Conservation (phyloP, 2,888 invertebrate species). For the Drosophila austrosaltans region DNA sequence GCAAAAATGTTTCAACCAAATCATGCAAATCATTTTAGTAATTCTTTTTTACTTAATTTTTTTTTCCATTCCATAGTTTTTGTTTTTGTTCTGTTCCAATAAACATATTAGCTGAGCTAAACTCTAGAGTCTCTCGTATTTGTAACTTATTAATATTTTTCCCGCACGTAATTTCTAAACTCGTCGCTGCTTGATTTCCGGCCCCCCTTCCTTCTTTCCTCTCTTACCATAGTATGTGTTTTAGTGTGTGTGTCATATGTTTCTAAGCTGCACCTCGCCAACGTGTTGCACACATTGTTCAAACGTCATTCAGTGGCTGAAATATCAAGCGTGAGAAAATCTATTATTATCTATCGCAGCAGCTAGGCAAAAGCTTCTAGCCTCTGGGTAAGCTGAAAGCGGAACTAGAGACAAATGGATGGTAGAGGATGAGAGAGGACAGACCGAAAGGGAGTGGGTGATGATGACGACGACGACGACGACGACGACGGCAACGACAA, state of each 20-base stretch:
- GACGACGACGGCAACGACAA: constrained; percentile 40
- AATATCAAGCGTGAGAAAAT: constrained; percentile 80
- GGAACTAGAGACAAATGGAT: constrained; percentile 65
- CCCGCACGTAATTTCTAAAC: constrained; percentile 76
- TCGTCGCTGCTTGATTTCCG: constrained; percentile 72
- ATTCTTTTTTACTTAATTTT: constrained; percentile 1
- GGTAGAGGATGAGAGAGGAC: constrained; percentile 22
- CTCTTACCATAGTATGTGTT: neutral
- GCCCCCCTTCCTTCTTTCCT: constrained; percentile 58
- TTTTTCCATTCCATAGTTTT: constrained; percentile 38
- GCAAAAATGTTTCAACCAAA: constrained; percentile 57
- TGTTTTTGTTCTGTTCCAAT: constrained; percentile 49
- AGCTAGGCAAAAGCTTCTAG: constrained; percentile 52
- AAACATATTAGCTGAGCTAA: constrained; percentile 66
- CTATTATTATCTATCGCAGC: constrained; percentile 76
- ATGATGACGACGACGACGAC: constrained; percentile 25
- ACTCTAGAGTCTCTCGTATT: constrained; percentile 44
- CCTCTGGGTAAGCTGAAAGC: constrained; percentile 61
- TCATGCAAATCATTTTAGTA: constrained; percentile 69
- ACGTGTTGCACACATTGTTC: constrained; percentile 72
- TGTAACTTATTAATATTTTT: constrained; percentile 62
- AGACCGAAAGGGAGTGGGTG: constrained; percentile 56
- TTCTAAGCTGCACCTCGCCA: constrained; percentile 31
- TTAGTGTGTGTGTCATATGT: constrained; percentile 21
- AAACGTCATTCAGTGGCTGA: constrained; percentile 76